A percentile compares a stretch with the other conserved stretches of the same genome.
phyloP scores from a whole-genome alignment of 2,113 vertebrate genomes.

The Tupaia chinensis region DNA sequence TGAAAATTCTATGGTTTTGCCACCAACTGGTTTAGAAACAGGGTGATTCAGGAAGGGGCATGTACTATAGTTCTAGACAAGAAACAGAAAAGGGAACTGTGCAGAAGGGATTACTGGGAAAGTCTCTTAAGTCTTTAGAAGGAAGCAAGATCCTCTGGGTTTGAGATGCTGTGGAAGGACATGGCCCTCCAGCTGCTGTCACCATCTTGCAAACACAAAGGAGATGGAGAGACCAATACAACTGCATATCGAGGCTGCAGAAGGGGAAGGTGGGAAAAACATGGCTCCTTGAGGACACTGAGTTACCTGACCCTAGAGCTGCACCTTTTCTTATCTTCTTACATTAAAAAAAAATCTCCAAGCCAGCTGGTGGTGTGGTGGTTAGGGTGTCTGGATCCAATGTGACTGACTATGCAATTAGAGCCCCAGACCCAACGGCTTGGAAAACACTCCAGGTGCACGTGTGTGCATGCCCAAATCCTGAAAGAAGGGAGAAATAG shows the following conservation, averaged over 20 bases:
- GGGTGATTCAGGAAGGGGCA: background rate
- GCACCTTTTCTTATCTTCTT: background rate
- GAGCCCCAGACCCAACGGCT: too few species aligned
- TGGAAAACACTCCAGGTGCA: too few species aligned
- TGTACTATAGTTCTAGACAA: background rate
- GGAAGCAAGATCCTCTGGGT: background rate
- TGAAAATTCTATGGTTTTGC: background rate
- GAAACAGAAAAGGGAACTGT: background rate
- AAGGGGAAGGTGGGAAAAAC: background rate
- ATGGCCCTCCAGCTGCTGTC: background rate
- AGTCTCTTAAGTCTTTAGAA: background rate
- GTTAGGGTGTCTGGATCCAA: too few species aligned
- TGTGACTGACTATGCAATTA: too few species aligned
- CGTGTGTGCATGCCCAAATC: too few species aligned
- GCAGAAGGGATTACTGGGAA: background rate
- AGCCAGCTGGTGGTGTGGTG: too few species aligned
- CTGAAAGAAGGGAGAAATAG: too few species aligned
- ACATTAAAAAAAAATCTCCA: background rate
- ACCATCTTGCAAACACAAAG: background rate
- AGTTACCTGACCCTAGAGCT: background rate
- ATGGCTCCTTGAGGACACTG: background rate
- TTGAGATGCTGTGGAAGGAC: background rate
- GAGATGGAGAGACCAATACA: background rate
- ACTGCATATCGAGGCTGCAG: background rate
- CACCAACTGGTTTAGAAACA: background rate